A percentile compares a stretch with the other conserved stretches of the same genome.
phyloP scores from a whole-genome alignment of 2,888 invertebrate species.

The Lucinisca nassula region DNA sequence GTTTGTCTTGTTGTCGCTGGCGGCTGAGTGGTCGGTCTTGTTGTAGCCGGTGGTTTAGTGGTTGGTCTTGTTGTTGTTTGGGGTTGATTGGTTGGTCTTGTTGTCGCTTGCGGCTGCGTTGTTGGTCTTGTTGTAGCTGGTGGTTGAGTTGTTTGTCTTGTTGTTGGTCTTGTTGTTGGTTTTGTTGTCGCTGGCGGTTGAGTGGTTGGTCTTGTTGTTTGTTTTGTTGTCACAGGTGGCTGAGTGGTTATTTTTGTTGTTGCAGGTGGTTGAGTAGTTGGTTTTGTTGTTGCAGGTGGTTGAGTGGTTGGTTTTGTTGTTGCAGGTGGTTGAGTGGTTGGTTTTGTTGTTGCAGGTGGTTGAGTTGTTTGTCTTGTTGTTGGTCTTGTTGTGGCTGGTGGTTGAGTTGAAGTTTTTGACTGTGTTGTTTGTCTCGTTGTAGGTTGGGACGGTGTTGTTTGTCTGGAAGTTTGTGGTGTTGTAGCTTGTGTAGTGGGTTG shows the following conservation, averaged over 20 bases:
- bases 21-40: background rate
- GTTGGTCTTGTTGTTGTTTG: background rate
- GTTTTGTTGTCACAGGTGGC: background rate
- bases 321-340: background rate
- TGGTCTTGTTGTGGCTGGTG: background rate
- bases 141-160: background rate
- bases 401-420: background rate
- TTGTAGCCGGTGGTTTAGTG: background rate
- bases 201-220: background rate
- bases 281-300: background rate
- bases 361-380: background rate
- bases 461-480: background rate
- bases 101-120: background rate
- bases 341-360: background rate
- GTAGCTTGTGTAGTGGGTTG: conserved; percentile 11
- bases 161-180: background rate
- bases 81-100: background rate
- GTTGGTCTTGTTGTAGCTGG: background rate
- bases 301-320: background rate
- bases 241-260: background rate
- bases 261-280: background rate
- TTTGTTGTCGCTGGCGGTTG: background rate
- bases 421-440: background rate
- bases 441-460: background rate
- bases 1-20: background rate